These are phyloP conservation scores for Oligia latruncula DNA, from an alignment of 2,888 invertebrate species.

Conservation along the genomic window DNA sequence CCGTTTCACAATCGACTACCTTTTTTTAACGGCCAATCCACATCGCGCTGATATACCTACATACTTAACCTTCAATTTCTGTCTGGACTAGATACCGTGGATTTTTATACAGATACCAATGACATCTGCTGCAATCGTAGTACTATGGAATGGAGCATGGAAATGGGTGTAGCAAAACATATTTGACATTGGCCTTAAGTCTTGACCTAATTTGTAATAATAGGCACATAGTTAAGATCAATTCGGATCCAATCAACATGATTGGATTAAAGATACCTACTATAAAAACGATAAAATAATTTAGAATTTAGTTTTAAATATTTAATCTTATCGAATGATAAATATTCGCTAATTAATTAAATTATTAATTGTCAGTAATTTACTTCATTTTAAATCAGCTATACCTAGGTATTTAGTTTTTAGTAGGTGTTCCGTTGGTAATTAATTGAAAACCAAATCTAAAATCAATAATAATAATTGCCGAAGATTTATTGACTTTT, in stretches of 20 bases:
- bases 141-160: slow-evolving; percentile 43
- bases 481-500: neutral
- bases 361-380: neutral
- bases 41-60: slow-evolving; percentile 65
- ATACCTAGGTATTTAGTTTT: neutral
- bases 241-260: slow-evolving; percentile 25
- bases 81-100: slow-evolving; percentile 50
- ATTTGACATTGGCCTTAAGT: slow-evolving; percentile 86
- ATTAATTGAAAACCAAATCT: slow-evolving; percentile 4
- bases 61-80: slow-evolving; percentile 70
- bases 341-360: neutral
- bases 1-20: slow-evolving; percentile 84
- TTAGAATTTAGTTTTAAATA: neutral
- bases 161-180: slow-evolving; percentile 74
- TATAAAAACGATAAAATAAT: neutral
- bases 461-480: neutral
- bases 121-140: slow-evolving; percentile 17
- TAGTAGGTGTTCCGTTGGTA: neutral
- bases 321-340: slow-evolving; percentile 1
- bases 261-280: neutral
- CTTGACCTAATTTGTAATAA: slow-evolving; percentile 77
- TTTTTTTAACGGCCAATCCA: slow-evolving; percentile 70
- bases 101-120: slow-evolving; percentile 33
- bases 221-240: slow-evolving; percentile 44
- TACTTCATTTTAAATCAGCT: neutral